phyloP scores from a whole-genome alignment of 2,113 vertebrate genomes.

The Choloepus hoffmanni region DNA sequence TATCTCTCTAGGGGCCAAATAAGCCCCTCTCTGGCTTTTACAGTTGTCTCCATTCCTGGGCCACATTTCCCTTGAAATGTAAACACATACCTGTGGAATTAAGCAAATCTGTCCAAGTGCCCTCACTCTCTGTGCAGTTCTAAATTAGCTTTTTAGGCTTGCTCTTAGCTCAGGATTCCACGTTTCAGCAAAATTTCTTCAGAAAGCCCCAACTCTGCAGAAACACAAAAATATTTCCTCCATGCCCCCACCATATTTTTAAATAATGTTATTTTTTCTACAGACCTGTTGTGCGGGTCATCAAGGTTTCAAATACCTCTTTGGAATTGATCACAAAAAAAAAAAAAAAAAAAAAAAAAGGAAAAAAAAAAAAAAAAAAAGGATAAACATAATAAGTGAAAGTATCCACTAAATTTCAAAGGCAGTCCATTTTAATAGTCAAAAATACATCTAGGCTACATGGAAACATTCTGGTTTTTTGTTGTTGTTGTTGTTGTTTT shows the following conservation, averaged over 20 bases:
- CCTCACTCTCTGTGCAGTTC: neutral
- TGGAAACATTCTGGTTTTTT: neutral
- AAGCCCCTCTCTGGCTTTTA: neutral
- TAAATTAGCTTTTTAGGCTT: neutral
- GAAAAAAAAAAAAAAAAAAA: neutral
- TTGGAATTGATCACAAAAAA: slow-evolving; percentile 87
- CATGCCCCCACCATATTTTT: neutral
- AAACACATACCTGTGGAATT: neutral
- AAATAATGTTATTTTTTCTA: neutral
- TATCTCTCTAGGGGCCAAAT: neutral
- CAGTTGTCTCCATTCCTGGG: neutral
- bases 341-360: neutral
- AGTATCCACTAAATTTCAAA: neutral
- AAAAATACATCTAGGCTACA: neutral
- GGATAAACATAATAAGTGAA: neutral
- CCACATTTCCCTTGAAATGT: neutral
- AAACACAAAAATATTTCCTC: neutral
- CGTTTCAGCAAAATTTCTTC: slow-evolving; percentile 23
- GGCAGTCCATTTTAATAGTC: neutral
- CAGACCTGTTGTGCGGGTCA: slow-evolving; percentile 92
- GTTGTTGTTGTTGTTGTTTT: neutral
- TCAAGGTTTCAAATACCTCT: slow-evolving; percentile 91
- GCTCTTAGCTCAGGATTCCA: neutral
- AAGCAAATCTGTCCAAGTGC: neutral
- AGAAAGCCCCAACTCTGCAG: neutral